Percentiles rank a stretch among this genome's conserved stretches.
phyloP scores from a whole-genome alignment of 2,113 vertebrate genomes.

The Uria aalge region DNA sequence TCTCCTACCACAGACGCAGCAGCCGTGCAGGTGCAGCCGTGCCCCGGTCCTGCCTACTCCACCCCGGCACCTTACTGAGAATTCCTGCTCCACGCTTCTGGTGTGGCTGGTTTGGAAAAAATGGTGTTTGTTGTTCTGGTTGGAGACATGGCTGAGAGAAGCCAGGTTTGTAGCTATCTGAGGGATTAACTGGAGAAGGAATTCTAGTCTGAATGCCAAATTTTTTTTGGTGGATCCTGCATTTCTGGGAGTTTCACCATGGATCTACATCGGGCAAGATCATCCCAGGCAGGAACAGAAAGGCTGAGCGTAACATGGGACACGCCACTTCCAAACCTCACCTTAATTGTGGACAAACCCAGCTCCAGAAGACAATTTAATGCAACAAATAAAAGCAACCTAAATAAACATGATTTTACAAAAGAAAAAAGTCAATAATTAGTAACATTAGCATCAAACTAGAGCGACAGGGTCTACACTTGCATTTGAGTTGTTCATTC shows the following conservation, averaged over 20 bases:
- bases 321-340: neutral
- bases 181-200: neutral
- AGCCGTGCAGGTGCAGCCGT: fast-evolving
- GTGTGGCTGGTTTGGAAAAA: neutral
- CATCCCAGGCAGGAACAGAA: neutral
- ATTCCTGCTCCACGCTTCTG: neutral
- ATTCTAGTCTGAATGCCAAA: neutral
- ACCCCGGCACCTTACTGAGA: neutral
- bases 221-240: neutral
- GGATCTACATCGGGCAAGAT: neutral
- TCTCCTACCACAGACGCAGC: neutral
- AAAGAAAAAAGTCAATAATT: neutral
- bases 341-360: neutral
- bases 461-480: neutral
- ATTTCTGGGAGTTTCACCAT: neutral
- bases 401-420: neutral
- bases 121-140: neutral
- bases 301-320: neutral
- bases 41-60: fast-evolving
- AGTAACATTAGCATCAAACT: neutral
- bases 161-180: neutral
- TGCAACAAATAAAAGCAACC: neutral
- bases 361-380: neutral
- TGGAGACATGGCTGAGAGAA: neutral
- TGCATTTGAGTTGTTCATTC: neutral